Evolutionary conservation across 2,797 vertebrate species (phyloP), one percentile per base, ranked within the genome.

Genomic region (Poeciliopsis gracilis): DNA sequence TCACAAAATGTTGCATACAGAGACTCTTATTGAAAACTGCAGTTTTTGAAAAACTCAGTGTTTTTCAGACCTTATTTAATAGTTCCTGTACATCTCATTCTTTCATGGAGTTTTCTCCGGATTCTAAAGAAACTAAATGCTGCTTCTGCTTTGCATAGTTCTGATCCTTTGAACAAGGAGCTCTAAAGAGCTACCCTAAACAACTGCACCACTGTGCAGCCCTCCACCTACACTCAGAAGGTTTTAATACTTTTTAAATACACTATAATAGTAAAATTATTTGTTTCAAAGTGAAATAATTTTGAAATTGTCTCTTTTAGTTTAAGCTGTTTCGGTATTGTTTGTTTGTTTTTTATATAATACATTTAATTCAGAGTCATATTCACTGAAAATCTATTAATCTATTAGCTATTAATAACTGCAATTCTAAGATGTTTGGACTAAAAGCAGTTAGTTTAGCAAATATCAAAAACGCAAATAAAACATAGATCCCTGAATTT

Each of bases 401-500:
- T 36, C 36, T 36, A 38, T 7, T 38, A 38, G 38, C 38, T 38
- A 38, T 38, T 5, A 38, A 59, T 59, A 28, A 30, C 28, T 59
- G 12, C 30, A 59, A 57, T 28, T 30, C 12, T 13, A 28, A 16
- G 13, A 51, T 6, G 28, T 59, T 59, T 2, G 28, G 57, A 59
- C 25, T 30, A 16, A 15, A 59, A 59, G 57, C 28, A 13, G 57
- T 33, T 71, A 28, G 12, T 33, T 71, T 20, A 30, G 51, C 46
- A 63, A n/a, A 43, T 30, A 46, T 59, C 38, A 69, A 9, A 7
- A 1, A 55, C 5, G 20, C 18, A 20, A 76, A 41, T 23, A 76
- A 10, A 73, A 77, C 70, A 67, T 8, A 16, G 23, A 76, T 46
- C 16, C 53, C 20, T 71, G 13, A 67, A 70, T 38, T 16, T 74